Base-by-base conservation (phyloP, 1,140 invertebrate species). In the Drosophila varians region DNA sequence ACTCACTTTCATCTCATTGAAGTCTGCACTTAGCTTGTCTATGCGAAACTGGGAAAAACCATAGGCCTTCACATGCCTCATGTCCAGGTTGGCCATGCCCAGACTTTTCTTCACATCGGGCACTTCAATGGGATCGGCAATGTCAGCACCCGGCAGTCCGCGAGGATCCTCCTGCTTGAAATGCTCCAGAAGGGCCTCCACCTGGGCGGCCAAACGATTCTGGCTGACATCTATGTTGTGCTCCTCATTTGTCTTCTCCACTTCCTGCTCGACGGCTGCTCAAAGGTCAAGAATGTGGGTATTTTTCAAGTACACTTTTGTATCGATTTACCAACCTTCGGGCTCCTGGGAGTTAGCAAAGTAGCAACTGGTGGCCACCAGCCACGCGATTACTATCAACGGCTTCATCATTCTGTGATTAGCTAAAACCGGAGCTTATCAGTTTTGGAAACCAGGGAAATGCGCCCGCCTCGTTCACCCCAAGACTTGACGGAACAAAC, bases 11-110 rank as follows among this genome's bases (percentile, higher is more conserved):
- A 96, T 93, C 7, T 91, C 91, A n/a, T 94, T 94, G 5, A 96
- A 66, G 87, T 96, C 94, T 0, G 93, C 92, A n/a, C 92, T 92
- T 3, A 95, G 90, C 69, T 94, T 92, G 11, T 94, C 92, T 28
- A 97, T 94, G n/a, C 94, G 93, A 82, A 97, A 97, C 78, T 96
- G 94, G 49, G 95, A 95, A 9, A 96, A 91, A 3, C 96, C 96
- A 55, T 95, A 93, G 0, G 96, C 93, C 57, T 93, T 93, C 1
- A 94, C 93, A 43, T 96, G 93, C 68, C 93, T 94, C 83, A 97
- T 95, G 65, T 94, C 93, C 91, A 97, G 94, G 19, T 92, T 94
- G 0, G 93, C 94, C 28, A 96, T 92, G 0, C 94, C 94, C 40
- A 96, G 92, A 1, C 94, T 93, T 49, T 96, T 94, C 53, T 94